Base-by-base conservation (phyloP, 2,797 vertebrate species). In the Rhinella marina region DNA sequence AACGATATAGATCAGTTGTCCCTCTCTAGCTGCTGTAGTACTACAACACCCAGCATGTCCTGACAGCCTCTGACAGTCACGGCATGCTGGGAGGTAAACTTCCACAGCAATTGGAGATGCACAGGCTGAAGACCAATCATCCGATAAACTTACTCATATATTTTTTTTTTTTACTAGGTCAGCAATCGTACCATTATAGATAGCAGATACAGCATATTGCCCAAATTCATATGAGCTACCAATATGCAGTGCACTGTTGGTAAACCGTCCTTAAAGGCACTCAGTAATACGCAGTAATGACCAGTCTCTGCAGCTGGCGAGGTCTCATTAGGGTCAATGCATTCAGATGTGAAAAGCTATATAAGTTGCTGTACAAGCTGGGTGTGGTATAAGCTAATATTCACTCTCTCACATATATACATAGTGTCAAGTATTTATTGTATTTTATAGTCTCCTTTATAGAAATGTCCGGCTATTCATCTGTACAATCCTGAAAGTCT, bases 351-450 rank as follows among this genome's bases (percentile, higher is more conserved):
- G 62, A 70, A 66, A 79, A 57, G 66, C 52, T 52, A 78, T 52
- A 59, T 13, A 70, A 0, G 23, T 57, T 72, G 57, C 64, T 61
- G 13, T 50, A 73, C 48, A 80, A 61, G 54, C 64, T 78, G 52
- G 73, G 32, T 61, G 25, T 64, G 23, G 21, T 59, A 17, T 79
- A 88, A 84, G 73, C 80, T 75, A 88, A 61, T 70, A 41, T 79
- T 70, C 73, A 87, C 56, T 66, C 72, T 75, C 32, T 84, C 23
- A 66, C 75, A 84, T 81, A 88, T 84, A 84, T 68, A 79, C 87
- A 84, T 80, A 61, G 54, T 78, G 59, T 80, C 81, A 88, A 84
- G 82, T 88, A 85, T 78, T 54, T 88, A 62, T 73, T 52, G 54
- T 62, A 75, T 52, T 84, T 25, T n/a, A 61, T 50, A 85, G 13